Conservation (phyloP, 2,113 vertebrate species). For the Pundamilia nyererei region DNA sequence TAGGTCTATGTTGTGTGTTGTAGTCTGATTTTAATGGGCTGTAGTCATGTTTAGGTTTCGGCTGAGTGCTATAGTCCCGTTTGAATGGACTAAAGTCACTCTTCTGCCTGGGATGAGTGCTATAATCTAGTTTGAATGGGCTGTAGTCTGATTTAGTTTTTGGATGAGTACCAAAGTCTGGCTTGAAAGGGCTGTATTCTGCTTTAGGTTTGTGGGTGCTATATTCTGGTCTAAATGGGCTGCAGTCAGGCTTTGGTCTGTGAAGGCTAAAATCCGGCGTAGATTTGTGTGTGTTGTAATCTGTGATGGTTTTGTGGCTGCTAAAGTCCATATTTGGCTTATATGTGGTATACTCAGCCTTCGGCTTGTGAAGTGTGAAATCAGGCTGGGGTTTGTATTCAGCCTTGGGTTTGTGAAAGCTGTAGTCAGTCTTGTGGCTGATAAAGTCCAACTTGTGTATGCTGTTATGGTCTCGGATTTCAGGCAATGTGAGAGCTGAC, state of each 20-base stretch:
- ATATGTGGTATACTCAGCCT: conserved; percentile 70
- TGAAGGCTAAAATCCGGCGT: conserved; percentile 68
- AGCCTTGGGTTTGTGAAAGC: conserved; percentile 67
- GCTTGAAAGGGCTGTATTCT: conserved; percentile 67
- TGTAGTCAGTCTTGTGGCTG: conserved; percentile 70
- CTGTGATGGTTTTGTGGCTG: conserved; percentile 61
- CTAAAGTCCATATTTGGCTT: conserved; percentile 69
- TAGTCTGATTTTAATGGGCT: conserved; percentile 69
- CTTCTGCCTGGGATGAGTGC: conserved; percentile 67
- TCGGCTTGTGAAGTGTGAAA: conserved; percentile 67
- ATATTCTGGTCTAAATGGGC: conserved; percentile 61
- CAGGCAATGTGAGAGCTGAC: conserved; percentile 81
- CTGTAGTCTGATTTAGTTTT: conserved; percentile 67
- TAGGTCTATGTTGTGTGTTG: conserved; percentile 56
- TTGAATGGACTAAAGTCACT: conserved; percentile 67
- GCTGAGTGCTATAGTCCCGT: conserved; percentile 67
- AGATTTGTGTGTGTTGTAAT: conserved; percentile 67
- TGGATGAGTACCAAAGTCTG: conserved; percentile 67
- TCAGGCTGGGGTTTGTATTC: conserved; percentile 69
- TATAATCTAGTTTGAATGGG: conserved; percentile 68
- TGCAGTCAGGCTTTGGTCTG: conserved; percentile 67
- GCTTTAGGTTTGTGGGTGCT: conserved; percentile 58
- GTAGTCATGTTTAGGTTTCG: conserved; percentile 69
- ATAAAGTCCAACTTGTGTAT: conserved; percentile 85
- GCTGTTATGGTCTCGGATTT: conserved; percentile 85